These are phyloP conservation scores for Nebria ingens DNA, from an alignment of 1,140 invertebrate species.

Conservation along the genomic window DNA sequence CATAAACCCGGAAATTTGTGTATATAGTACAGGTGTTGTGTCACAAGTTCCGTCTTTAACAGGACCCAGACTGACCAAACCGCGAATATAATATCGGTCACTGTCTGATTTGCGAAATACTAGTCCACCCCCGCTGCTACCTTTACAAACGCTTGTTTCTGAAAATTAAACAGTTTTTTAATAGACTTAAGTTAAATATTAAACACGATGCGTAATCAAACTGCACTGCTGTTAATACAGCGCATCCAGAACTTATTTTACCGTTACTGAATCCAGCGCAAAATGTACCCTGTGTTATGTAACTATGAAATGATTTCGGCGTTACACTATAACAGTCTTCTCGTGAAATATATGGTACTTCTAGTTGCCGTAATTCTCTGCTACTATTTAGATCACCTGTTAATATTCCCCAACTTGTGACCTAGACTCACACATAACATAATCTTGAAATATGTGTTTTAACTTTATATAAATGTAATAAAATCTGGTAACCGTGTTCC, in stretches of 20 bases:
- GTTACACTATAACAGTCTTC: conserved; percentile 11
- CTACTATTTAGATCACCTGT: conserved; percentile 10
- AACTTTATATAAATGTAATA: too few species aligned
- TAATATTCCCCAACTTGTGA: conserved; percentile 33
- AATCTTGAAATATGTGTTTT: too few species aligned
- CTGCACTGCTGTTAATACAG: neutral
- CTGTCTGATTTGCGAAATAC: conserved; percentile 19
- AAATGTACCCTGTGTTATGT: conserved; percentile 20
- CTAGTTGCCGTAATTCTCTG: conserved; percentile 16
- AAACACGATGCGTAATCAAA: neutral
- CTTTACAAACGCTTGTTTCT: conserved; percentile 27
- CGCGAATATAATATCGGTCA: conserved; percentile 26
- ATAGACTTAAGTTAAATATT: too few species aligned
- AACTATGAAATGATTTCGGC: conserved; percentile 4
- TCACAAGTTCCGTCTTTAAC: conserved; percentile 20
- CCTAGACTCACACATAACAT: conserved; percentile 19
- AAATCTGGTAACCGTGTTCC: neutral
- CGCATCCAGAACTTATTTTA: conserved; percentile 10
- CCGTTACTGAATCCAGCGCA: conserved; percentile 16
- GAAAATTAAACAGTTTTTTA: too few species aligned
- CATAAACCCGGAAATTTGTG: conserved; percentile 18
- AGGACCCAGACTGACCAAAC: conserved; percentile 28
- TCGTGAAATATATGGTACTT: conserved; percentile 13
- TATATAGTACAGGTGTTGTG: conserved; percentile 27
- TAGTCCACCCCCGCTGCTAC: conserved; percentile 30